These are phyloP conservation scores for Oscheius onirici DNA, from an alignment of 2,888 invertebrate genomes.

Conservation along the genomic window DNA sequence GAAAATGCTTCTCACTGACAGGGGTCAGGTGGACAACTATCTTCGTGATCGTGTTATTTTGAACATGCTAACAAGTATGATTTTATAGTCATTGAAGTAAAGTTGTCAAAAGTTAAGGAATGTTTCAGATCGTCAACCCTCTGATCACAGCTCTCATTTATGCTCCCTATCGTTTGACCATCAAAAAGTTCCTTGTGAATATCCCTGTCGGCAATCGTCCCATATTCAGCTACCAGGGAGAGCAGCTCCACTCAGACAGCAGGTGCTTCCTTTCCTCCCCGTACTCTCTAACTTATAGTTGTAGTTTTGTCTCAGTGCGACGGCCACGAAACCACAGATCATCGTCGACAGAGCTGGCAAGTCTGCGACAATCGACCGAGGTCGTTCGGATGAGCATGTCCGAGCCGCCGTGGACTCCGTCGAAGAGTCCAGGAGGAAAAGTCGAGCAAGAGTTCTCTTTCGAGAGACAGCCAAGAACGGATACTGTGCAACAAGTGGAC, in stretches of 20 bases:
- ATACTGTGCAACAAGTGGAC: conserved; percentile 3
- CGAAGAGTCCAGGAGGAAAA: conserved; percentile 35
- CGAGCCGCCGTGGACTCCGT: conserved; percentile 53
- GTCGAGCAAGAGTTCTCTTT: conserved; percentile 31
- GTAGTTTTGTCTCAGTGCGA: conserved; percentile 47
- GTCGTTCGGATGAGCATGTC: conserved; percentile 54
- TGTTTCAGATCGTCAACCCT: conserved; percentile 69
- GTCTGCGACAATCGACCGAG: conserved; percentile 53
- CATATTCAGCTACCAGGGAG: conserved; percentile 63
- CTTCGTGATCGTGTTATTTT: no score
- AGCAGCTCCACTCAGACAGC: conserved; percentile 59
- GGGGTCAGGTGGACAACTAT: no score
- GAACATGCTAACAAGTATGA: no score
- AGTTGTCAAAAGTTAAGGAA: no score
- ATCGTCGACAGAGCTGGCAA: conserved; percentile 52
- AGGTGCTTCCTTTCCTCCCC: conserved; percentile 38
- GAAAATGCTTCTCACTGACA: no score
- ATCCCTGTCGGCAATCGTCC: conserved; percentile 69
- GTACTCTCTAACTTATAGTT: background rate
- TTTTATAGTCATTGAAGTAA: no score
- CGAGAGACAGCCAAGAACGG: conserved; percentile 11
- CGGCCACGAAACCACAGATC: conserved; percentile 46
- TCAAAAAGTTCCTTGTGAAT: conserved; percentile 68
- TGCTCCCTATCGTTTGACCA: conserved; percentile 70
- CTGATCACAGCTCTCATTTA: conserved; percentile 70